Evolutionary conservation across 2,797 vertebrate genomes (phyloP), one percentile per base, ranked within the genome.

Genomic region (Sebastes iracundus): DNA sequence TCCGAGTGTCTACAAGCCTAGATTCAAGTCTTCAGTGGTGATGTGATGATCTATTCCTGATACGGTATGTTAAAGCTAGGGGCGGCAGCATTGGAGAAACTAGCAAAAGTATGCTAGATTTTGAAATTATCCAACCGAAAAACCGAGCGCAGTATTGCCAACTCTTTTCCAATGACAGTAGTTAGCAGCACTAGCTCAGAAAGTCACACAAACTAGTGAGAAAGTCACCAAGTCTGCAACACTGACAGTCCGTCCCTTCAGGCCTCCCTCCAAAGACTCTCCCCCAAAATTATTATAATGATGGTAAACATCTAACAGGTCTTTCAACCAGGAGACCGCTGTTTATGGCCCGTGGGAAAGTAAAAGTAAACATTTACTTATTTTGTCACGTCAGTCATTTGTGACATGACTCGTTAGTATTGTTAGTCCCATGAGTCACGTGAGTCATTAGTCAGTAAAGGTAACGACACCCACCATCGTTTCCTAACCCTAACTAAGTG

Each of bases 1-100:
- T 2, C 66, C 91, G 90, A 62, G 32, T 66, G n/a, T 75, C 30
- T 58, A 1, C 25, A 92, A 46, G 61, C 1, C 38, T 16, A 93
- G 88, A 80, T 95, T 92, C 46, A 94, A 72, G 16, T 78, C 59
- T 0, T 90, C 91, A 75, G 90, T 49, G 0, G 69, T 90, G 32
- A 79, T 4, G 77, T 90, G 32, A 58, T 58, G 12, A 27, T 58
- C 13, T 58, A 27, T 58, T 58, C 23, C 11, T 25, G 53, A 14
- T 56, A 25, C 1, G 55, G 55, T 25, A 23, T 14, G 23, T 58
- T 25, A 8, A 58, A 27, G 23, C 23, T 16, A 23, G 22, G 55
- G 55, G 13, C 14, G 23, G 56, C 25, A 58, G 7, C 25, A 58
- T 53, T 22, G 8, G 18, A 58, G 7, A 58, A 58, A 27, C 53